These are phyloP conservation scores for Polypterus senegalus DNA, from an alignment of 2,113 vertebrate genomes.

Conservation along the genomic window DNA sequence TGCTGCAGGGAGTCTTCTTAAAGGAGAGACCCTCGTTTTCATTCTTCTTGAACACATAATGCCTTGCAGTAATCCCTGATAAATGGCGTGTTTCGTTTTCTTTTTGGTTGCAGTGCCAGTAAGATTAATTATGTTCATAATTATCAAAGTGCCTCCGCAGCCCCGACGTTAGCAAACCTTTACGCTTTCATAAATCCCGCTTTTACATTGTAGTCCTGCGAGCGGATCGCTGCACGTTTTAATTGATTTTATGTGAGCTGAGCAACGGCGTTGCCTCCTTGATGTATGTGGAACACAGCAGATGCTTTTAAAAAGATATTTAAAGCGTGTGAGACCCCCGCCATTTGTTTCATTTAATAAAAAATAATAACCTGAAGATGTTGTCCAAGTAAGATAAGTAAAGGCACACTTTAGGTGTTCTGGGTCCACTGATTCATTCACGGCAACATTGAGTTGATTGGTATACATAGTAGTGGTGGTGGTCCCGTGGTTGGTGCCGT, in stretches of 20 bases:
- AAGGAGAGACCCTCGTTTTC: background rate
- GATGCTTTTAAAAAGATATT: no score
- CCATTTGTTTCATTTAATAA: no score
- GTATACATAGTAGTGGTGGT: no score
- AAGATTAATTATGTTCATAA: conserved; percentile 31
- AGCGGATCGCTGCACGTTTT: conserved; percentile 1
- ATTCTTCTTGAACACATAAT: background rate
- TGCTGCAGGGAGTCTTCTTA: no score
- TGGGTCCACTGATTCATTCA: no score
- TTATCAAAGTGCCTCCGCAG: conserved; percentile 27
- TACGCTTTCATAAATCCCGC: conserved; percentile 15
- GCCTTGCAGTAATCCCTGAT: conserved; percentile 5
- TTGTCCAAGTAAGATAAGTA: no score
- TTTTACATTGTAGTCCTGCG: background rate
- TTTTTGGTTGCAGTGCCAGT: conserved; percentile 3
- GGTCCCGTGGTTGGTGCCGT: no score
- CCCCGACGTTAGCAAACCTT: conserved; percentile 6
- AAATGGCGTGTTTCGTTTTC: background rate
- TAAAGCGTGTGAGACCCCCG: no score
- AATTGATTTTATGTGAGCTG: conserved; percentile 8
- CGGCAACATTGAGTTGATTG: no score
- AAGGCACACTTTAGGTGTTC: no score
- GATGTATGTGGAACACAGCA: background rate
- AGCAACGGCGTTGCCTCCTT: conserved; percentile 4
- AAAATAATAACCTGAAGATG: no score